Percentiles rank a stretch among this genome's conserved stretches.
These are phyloP conservation scores for Pachymerium ferrugineum DNA, from an alignment of 2,888 invertebrate genomes.

Conservation along the genomic window DNA sequence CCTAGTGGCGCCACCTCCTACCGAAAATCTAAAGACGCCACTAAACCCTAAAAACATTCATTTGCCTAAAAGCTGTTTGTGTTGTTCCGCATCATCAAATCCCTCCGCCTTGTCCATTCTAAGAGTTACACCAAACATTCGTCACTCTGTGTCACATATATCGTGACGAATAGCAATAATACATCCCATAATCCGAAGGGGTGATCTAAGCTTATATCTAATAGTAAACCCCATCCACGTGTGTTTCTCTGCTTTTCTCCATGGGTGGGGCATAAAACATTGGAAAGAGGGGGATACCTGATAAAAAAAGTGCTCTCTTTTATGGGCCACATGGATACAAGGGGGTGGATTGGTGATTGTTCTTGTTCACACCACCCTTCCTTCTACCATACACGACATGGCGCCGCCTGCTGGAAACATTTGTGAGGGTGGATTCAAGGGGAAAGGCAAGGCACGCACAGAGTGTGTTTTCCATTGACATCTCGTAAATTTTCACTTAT, in stretches of 20 bases:
- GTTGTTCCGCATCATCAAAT: slow-evolving; percentile 11
- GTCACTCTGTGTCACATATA: slow-evolving; percentile 2
- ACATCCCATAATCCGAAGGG: slow-evolving; percentile 22
- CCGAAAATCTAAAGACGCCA: too few relatives aligned
- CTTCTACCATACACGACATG: background rate
- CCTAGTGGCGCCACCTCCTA: background rate
- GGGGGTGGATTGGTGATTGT: background rate
- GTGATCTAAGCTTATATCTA: background rate
- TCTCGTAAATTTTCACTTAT: background rate
- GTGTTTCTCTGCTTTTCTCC: background rate
- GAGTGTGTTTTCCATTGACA: background rate
- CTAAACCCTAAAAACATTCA: background rate
- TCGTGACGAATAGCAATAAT: slow-evolving; percentile 10
- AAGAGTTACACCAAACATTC: background rate
- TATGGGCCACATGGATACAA: background rate
- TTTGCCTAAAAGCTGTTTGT: slow-evolving; percentile 25
- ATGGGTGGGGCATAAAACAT: background rate
- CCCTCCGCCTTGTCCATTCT: slow-evolving; percentile 8
- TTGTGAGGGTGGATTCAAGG: background rate
- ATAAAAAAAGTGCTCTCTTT: background rate
- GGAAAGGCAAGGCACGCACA: background rate
- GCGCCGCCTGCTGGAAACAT: slow-evolving; percentile 13
- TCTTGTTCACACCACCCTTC: background rate
- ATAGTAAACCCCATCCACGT: background rate
- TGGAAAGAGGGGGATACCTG: background rate